Base-by-base conservation (phyloP, 2,797 vertebrate genomes). In the Graptemys geographica region DNA sequence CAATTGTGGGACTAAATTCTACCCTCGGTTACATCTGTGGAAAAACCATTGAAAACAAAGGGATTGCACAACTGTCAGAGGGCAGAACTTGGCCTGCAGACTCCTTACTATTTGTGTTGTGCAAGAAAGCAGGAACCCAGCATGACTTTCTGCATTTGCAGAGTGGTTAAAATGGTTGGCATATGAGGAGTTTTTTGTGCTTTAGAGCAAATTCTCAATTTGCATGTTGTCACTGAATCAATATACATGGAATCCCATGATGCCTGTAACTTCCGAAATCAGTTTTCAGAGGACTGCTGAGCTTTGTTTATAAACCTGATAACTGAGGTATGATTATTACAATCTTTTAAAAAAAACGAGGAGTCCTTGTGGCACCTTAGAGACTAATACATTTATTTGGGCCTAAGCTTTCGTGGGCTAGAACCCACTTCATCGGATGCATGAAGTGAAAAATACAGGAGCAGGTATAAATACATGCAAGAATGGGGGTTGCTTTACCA, bases 41-140 rank as follows among this genome's bases (percentile, higher is more conserved):
- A 93, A 93, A 93, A 86, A 59, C 88, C 65, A 15, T 79, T 65
- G 83, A 80, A 96, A 94, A 53, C n/a, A 87, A 90, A 91, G 69
- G 37, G 79, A 47, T 10, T 44, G 11, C 31, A 33, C 19, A 81
- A 83, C 80, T 82, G 23, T 85, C 27, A 86, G 86, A 87, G 37
- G 62, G 6, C 53, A 86, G 84, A 52, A 84, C 72, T 41, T 94
- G 41, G 78, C 31, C 41, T 91, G 41, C 3, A 15, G 87, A 92
- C 86, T 87, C 52, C 83, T 28, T 28, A 31, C 44, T 93, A 8
- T 13, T 93, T 93, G 47, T 92, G 65, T 49, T 86, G 74, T 87
- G 79, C 55, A 79, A 92, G 59, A 94, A 92, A 41, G 21, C 72
- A 90, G 81, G 78, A 53, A 88, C 51, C 69, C n/a, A 92, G 44